A percentile compares a stretch with the other conserved stretches of the same genome.
Conservation (phyloP, 2,113 vertebrate genomes). For the Zapus hudsonius region DNA sequence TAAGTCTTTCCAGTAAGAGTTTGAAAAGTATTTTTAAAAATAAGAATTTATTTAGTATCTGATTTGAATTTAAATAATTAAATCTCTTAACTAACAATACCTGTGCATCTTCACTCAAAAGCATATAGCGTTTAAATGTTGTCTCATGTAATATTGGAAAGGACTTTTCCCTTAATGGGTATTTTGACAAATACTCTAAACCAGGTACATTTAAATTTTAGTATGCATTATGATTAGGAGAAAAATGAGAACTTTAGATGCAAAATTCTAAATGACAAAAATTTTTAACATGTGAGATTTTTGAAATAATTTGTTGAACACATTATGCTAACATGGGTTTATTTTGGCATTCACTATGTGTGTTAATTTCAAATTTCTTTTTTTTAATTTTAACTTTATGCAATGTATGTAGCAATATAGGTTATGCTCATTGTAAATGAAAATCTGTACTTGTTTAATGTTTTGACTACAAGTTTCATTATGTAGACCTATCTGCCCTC, state of each 20-base stretch:
- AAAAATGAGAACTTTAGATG: not conserved
- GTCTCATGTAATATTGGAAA: not conserved
- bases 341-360: not conserved
- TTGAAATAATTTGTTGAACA: not conserved
- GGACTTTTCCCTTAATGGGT: not conserved
- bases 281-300: not conserved
- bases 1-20: not conserved
- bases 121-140: not conserved
- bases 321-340: not conserved
- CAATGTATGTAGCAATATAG: not conserved
- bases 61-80: not conserved
- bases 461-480: no score
- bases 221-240: not conserved
- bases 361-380: slow-evolving; percentile 4
- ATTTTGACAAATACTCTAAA: not conserved
- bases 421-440: not conserved
- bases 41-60: no score
- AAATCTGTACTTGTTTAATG: not conserved
- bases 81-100: not conserved
- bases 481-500: no score
- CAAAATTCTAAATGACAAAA: slow-evolving; percentile 22
- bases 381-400: slow-evolving; percentile 10
- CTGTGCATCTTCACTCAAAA: not conserved
- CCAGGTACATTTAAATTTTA: not conserved
- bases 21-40: no score